Evolutionary conservation across 2,888 invertebrate genomes (phyloP).

Genomic region (Drosophila flavopinicola): DNA sequence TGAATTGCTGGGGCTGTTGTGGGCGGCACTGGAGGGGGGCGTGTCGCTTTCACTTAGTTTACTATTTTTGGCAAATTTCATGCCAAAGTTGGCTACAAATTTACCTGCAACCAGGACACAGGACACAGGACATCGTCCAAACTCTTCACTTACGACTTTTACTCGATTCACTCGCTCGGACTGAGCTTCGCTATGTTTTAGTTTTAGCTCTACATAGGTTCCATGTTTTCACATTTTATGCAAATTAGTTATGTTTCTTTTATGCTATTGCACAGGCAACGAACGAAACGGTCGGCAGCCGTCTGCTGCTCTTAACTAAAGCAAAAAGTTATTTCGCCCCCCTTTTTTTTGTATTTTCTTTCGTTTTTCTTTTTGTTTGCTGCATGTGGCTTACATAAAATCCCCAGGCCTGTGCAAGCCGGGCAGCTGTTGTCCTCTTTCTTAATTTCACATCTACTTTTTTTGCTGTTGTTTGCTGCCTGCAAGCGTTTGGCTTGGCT

Average conservation of each 20-base stretch:
- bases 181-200: constrained; percentile 47
- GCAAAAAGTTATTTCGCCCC: constrained; percentile 39
- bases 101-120: constrained; percentile 38
- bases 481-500: constrained; percentile 24
- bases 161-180: constrained; percentile 63
- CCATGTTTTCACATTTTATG: constrained; percentile 72
- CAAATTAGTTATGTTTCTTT: constrained; percentile 80
- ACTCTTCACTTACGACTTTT: constrained; percentile 60
- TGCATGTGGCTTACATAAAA: constrained; percentile 30
- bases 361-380: background rate
- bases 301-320: constrained; percentile 58
- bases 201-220: constrained; percentile 18
- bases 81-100: constrained; percentile 54
- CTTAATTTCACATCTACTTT: constrained; percentile 53
- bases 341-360: background rate
- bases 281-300: constrained; percentile 28
- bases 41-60: constrained; percentile 72
- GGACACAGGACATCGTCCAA: constrained; percentile 18
- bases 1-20: background rate
- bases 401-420: constrained; percentile 26
- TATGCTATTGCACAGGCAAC: constrained; percentile 66
- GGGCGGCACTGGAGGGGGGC: constrained; percentile 5
- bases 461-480: constrained; percentile 11
- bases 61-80: constrained; percentile 54
- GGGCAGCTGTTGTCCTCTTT: constrained; percentile 31